A percentile compares a stretch with the other conserved stretches of the same genome.
Evolutionary conservation across 1,140 invertebrate species (phyloP).

Genomic region (Caenorhabditis elegans): WBcel235 BX284602.5:11780501-11781000

Average conservation of each 20-base stretch:
- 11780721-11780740: not conserved
- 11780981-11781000: conserved; percentile 28
- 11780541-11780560: not conserved
- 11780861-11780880: conserved; percentile 34
- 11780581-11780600: not conserved
- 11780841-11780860: conserved; percentile 45
- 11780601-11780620: not conserved
- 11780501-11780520: not conserved
- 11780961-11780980: not conserved
- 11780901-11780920: conserved; percentile 26
- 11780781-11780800: not conserved
- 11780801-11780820: conserved; percentile 33
- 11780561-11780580: conserved; percentile 3
- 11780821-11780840: conserved; percentile 38
- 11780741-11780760: not conserved
- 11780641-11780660: not conserved
- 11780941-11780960: conserved; percentile 36
- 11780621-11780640: not conserved
- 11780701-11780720: not conserved
- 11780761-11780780: conserved; percentile 6
- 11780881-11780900: conserved; percentile 27
- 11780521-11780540: not conserved
- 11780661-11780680: not conserved
- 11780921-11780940: conserved; percentile 45
- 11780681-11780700: not conserved